Evolutionary conservation across 2,113 vertebrate genomes (phyloP).

Genomic region (Oryzias javanicus): DNA sequence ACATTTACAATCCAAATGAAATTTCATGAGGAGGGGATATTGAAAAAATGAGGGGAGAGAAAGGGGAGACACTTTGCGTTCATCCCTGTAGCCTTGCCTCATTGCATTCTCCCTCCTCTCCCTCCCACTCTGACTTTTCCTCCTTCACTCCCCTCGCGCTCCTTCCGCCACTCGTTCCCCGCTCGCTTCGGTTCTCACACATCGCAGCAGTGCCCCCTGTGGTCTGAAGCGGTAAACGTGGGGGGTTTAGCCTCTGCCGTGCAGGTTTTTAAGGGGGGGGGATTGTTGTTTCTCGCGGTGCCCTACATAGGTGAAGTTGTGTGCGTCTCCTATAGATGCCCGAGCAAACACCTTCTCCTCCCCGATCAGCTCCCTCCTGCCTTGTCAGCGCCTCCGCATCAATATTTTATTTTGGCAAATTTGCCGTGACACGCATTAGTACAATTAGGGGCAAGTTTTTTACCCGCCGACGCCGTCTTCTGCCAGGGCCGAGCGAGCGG

Average conservation of each 20-base stretch:
- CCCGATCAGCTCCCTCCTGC: conserved; percentile 56
- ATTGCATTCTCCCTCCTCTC: conserved; percentile 57
- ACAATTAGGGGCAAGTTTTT: conserved; percentile 72
- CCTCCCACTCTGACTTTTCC: conserved; percentile 23
- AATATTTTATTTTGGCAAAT: conserved; percentile 76
- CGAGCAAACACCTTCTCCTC: conserved; percentile 63
- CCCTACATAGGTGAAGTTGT: background rate
- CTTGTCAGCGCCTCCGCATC: conserved; percentile 61
- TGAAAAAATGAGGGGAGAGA: conserved; percentile 73
- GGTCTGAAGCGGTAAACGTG: conserved; percentile 59
- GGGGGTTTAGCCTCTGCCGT: background rate
- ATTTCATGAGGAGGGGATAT: conserved; percentile 83
- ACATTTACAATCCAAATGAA: conserved; percentile 87
- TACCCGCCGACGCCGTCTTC: conserved; percentile 65
- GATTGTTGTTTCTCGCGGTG: conserved; percentile 4
- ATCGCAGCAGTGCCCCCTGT: conserved; percentile 82
- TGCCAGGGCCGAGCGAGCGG: conserved; percentile 57
- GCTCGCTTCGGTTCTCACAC: conserved; percentile 46
- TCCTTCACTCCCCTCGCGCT: conserved; percentile 14
- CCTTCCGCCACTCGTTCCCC: conserved; percentile 23
- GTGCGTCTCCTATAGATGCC: conserved; percentile 61
- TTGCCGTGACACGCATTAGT: conserved; percentile 73
- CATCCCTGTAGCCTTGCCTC: conserved; percentile 73
- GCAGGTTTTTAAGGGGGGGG: conserved; percentile 21
- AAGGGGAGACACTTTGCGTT: conserved; percentile 59